phyloP scores from a whole-genome alignment of 2,888 invertebrate genomes.

The Ceramica pisi region DNA sequence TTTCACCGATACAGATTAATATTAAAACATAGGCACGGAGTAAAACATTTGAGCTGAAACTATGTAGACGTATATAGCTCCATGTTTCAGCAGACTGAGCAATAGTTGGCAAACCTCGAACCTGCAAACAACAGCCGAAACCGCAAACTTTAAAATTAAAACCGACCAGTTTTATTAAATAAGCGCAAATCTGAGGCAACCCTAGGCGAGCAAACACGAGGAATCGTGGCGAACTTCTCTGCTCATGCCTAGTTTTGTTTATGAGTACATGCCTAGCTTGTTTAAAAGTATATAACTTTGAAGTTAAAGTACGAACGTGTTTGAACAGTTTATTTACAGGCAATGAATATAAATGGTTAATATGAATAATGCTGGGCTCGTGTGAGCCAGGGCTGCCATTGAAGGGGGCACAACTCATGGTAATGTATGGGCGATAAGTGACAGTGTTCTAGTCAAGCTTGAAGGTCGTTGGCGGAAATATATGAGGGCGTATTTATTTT shows the following conservation, averaged over 20 bases:
- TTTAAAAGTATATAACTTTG: constrained; percentile 68
- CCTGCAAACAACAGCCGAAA: constrained; percentile 46
- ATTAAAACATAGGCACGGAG: background rate
- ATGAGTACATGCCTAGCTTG: constrained; percentile 64
- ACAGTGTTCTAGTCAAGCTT: constrained; percentile 46
- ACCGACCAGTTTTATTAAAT: constrained; percentile 44
- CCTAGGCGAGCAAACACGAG: constrained; percentile 54
- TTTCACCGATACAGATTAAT: background rate
- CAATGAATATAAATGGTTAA: constrained; percentile 66
- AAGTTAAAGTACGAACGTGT: constrained; percentile 63
- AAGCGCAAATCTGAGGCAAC: constrained; percentile 50
- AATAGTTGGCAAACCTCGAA: constrained; percentile 43
- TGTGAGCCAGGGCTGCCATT: constrained; percentile 57
- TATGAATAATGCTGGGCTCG: constrained; percentile 54
- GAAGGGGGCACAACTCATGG: constrained; percentile 48
- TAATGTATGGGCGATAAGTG: constrained; percentile 57
- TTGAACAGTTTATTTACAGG: constrained; percentile 62
- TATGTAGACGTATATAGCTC: constrained; percentile 12
- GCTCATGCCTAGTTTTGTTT: constrained; percentile 56
- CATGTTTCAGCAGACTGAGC: constrained; percentile 27
- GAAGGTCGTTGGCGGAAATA: constrained; percentile 50
- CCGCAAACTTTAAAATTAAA: constrained; percentile 57
- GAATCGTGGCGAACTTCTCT: constrained; percentile 58
- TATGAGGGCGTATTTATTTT: constrained; percentile 46
- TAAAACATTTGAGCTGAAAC: constrained; percentile 21